A percentile compares a stretch with the other conserved stretches of the same genome.
Conservation (phyloP, 2,113 vertebrate genomes). For the Petrocephalus microphthalmus region DNA sequence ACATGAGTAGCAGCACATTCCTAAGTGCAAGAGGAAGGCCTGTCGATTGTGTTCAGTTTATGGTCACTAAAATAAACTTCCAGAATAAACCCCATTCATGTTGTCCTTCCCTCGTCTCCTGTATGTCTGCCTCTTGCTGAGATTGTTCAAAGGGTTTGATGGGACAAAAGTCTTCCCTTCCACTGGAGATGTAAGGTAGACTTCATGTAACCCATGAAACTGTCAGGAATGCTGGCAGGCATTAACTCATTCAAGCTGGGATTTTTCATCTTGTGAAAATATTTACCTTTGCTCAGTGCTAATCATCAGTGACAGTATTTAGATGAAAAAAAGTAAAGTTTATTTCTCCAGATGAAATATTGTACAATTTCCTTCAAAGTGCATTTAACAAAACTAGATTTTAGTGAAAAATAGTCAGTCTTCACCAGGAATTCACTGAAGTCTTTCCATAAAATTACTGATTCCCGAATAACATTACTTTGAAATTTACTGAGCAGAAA, state of each 20-base stretch:
- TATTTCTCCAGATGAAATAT: conserved; percentile 42
- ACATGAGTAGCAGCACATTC: background rate
- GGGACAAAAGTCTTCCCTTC: background rate
- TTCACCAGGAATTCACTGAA: conserved; percentile 1
- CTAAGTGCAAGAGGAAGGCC: background rate
- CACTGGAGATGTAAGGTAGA: background rate
- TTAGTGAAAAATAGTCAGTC: conserved; percentile 38
- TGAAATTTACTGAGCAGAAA: background rate
- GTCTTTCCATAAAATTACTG: background rate
- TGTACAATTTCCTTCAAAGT: conserved; percentile 78
- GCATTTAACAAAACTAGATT: conserved; percentile 87
- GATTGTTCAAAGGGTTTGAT: background rate
- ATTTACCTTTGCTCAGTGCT: background rate
- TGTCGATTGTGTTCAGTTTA: background rate
- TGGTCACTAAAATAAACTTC: conserved; percentile 54
- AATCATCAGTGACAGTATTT: background rate
- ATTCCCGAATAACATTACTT: background rate
- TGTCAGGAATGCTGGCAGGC: no score
- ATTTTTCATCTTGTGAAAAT: background rate
- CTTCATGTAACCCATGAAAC: background rate
- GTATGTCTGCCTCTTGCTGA: background rate
- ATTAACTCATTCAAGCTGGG: background rate
- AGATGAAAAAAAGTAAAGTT: conserved; percentile 41
- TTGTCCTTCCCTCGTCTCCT: conserved; percentile 17
- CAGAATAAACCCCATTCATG: conserved; percentile 26